A percentile compares a stretch with the other conserved stretches of the same genome.
phyloP scores from a whole-genome alignment of 2,888 invertebrate genomes.

The Orthosia cruda region DNA sequence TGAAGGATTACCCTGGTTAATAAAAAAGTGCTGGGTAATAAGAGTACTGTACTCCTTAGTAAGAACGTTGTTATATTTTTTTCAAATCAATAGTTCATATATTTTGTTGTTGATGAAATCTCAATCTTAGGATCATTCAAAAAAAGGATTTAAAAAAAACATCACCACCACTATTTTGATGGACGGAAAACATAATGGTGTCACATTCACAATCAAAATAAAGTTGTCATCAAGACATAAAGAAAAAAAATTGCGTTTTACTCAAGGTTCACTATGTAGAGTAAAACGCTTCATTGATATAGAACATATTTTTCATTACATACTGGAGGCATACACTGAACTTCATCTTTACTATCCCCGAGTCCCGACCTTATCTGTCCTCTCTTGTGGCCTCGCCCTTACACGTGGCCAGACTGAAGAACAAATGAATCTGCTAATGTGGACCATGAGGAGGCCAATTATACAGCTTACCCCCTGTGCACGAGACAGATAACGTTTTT shows the following conservation, averaged over 20 bases:
- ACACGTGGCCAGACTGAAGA: conserved; percentile 43
- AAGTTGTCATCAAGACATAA: too few species aligned
- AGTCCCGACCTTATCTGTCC: background rate
- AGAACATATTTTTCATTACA: background rate
- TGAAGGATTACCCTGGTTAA: too few species aligned
- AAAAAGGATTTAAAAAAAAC: background rate
- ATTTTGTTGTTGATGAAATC: background rate
- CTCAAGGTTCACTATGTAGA: background rate
- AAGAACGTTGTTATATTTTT: background rate
- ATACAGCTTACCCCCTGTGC: conserved; percentile 49
- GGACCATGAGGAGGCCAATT: conserved; percentile 73
- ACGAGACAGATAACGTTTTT: conserved; percentile 47
- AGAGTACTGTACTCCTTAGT: too few species aligned
- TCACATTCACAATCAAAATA: too few species aligned
- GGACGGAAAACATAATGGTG: background rate
- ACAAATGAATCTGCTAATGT: conserved; percentile 77
- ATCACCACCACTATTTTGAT: too few species aligned
- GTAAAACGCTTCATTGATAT: too few species aligned
- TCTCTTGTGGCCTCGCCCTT: conserved; percentile 32
- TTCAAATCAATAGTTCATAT: background rate
- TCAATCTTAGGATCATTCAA: background rate
- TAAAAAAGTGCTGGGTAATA: too few species aligned
- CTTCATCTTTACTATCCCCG: background rate
- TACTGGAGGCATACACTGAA: background rate
- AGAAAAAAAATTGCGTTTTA: background rate